Percentiles rank a stretch among this genome's conserved stretches.
phyloP scores from a whole-genome alignment of 2,113 vertebrate genomes.

The Bagarius yarrelli region DNA sequence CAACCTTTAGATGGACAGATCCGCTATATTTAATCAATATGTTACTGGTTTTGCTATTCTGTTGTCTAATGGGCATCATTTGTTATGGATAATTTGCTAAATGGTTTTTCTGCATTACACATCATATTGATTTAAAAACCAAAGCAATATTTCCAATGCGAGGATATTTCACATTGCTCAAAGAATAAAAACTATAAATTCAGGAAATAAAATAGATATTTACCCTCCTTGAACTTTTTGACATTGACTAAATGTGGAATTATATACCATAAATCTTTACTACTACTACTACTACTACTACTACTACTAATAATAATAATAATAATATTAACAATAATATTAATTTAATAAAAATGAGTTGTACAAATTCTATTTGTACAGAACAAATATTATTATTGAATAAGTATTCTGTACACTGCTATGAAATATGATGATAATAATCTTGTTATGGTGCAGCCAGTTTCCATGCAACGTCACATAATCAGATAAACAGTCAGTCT shows the following conservation, averaged over 20 bases:
- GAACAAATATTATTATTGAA: neutral
- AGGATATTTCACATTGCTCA: neutral
- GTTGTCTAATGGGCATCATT: neutral
- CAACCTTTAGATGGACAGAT: neutral
- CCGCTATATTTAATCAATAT: neutral
- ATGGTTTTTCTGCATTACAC: neutral
- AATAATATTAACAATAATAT: neutral
- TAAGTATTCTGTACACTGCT: neutral
- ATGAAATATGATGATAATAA: neutral
- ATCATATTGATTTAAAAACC: neutral
- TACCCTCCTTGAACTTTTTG: neutral
- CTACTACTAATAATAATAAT: neutral
- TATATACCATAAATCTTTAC: neutral
- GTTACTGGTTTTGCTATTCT: neutral
- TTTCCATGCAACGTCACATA: neutral
- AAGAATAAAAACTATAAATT: neutral
- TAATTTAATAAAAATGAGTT: too few relatives aligned
- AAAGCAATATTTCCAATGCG: neutral
- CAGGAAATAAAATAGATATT: neutral
- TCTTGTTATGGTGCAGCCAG: neutral
- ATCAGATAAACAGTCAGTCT: too few relatives aligned
- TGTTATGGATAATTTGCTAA: neutral
- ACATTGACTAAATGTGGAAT: neutral
- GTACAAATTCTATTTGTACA: too few relatives aligned
- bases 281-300: too few relatives aligned